Percentiles rank a stretch among this genome's conserved stretches.
phyloP scores from a whole-genome alignment of 2,888 invertebrate species.

The Zonitis immaculata region DNA sequence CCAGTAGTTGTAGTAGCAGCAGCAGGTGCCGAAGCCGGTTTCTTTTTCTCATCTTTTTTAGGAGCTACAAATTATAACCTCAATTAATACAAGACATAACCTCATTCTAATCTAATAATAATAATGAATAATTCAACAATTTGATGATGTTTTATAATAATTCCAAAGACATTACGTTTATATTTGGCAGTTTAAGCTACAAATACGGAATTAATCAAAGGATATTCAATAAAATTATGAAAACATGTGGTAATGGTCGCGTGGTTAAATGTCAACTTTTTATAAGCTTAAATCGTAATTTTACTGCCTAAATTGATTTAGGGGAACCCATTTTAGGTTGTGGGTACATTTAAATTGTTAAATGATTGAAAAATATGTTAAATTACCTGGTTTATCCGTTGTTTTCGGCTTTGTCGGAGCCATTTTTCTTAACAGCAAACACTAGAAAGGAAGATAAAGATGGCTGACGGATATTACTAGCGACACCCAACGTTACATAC shows the following conservation, averaged over 20 bases:
- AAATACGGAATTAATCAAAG: neutral
- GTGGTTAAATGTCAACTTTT: slow-evolving; percentile 27
- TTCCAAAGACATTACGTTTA: neutral
- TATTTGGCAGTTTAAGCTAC: neutral
- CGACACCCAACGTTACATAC: too few species aligned
- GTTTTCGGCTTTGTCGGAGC: slow-evolving; percentile 78
- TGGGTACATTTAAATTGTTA: too few species aligned
- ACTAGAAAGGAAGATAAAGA: slow-evolving; percentile 36
- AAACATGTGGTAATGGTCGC: slow-evolving; percentile 27
- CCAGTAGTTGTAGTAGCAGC: slow-evolving; percentile 42
- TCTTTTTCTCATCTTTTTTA: slow-evolving; percentile 55
- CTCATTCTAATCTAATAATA: neutral
- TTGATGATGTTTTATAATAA: neutral
- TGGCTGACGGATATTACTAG: slow-evolving; percentile 20
- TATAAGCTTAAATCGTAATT: too few species aligned
- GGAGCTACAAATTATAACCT: slow-evolving; percentile 34
- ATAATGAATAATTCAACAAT: neutral
- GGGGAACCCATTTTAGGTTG: too few species aligned
- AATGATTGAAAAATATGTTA: too few species aligned
- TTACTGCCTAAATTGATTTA: too few species aligned
- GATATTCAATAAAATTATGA: neutral
- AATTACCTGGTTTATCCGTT: slow-evolving; percentile 80
- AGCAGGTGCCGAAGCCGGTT: slow-evolving; percentile 46
- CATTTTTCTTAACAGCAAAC: slow-evolving; percentile 57
- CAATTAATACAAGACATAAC: slow-evolving; percentile 5